phyloP scores from a whole-genome alignment of 2,797 vertebrate genomes.

The Catamblyrhynchus diadema region DNA sequence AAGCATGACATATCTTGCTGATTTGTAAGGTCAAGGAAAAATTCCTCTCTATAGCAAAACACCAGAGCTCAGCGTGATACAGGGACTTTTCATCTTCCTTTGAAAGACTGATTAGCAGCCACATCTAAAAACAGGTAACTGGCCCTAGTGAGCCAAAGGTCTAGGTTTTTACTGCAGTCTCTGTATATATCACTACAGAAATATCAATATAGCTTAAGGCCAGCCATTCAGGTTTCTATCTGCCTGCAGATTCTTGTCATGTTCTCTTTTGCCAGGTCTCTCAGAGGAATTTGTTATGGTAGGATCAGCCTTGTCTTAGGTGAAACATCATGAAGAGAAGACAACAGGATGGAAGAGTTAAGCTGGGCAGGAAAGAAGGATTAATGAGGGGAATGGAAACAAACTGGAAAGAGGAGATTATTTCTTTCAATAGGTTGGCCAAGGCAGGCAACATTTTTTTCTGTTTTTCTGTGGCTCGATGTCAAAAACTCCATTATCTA shows the following conservation, averaged over 20 bases:
- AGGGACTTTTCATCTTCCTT: conserved; percentile 3
- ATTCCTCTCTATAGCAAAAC: background rate
- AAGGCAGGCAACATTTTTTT: background rate
- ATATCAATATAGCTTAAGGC: conserved; percentile 31
- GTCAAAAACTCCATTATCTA: conserved; percentile 43
- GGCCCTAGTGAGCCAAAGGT: conserved; percentile 6
- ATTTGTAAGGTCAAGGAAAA: background rate
- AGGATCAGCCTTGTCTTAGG: background rate
- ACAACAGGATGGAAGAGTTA: conserved; percentile 33
- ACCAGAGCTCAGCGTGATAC: background rate
- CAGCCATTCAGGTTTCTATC: background rate
- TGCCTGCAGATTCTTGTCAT: conserved; percentile 34
- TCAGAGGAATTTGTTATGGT: background rate
- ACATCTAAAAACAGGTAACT: conserved; percentile 16
- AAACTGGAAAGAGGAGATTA: conserved; percentile 5
- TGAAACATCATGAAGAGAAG: background rate
- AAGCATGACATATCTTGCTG: background rate
- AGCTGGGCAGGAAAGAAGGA: conserved; percentile 17
- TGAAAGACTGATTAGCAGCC: conserved; percentile 17
- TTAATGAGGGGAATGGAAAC: conserved; percentile 26
- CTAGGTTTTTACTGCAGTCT: background rate
- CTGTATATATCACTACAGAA: conserved; percentile 18
- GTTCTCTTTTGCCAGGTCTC: conserved; percentile 8
- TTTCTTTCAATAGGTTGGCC: conserved; percentile 7
- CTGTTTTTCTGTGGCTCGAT: background rate